These are phyloP conservation scores for Psettodes erumei DNA, from an alignment of 2,113 vertebrate genomes.

Conservation along the genomic window DNA sequence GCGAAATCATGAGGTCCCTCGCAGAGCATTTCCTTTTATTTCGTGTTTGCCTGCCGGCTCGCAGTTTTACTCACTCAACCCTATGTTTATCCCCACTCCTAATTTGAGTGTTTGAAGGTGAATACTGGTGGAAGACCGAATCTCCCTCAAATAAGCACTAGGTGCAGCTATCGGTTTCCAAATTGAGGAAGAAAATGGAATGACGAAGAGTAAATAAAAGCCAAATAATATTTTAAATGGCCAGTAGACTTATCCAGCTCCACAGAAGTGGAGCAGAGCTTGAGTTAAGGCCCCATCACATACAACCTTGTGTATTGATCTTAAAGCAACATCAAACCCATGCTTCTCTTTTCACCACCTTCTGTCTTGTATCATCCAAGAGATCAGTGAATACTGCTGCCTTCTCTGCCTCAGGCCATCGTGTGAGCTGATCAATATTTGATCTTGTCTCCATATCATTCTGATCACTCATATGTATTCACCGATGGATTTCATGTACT, in stretches of 20 bases:
- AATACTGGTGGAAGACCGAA: not conserved
- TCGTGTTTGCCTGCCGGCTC: not conserved
- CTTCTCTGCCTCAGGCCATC: slow-evolving; percentile 12
- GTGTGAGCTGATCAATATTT: slow-evolving; percentile 48
- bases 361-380: slow-evolving; percentile 9
- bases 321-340: not conserved
- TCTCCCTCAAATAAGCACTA: not conserved
- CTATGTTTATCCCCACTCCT: slow-evolving; percentile 14
- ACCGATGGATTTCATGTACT: not conserved
- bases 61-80: not conserved
- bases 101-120: slow-evolving; percentile 9
- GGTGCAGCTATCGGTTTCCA: not conserved
- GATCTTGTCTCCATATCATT: slow-evolving; percentile 19
- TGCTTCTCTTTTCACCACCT: slow-evolving; percentile 28
- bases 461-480: slow-evolving; percentile 8
- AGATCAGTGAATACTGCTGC: slow-evolving; percentile 30
- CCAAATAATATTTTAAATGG: not conserved
- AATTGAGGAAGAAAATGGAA: not conserved
- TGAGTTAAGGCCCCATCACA: not conserved
- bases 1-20: slow-evolving; percentile 23
- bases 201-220: not conserved
- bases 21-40: not conserved
- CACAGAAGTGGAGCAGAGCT: not conserved
- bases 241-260: not conserved
- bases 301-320: slow-evolving; percentile 31